A percentile compares a stretch with the other conserved stretches of the same genome.
These are phyloP conservation scores for Echinarachnius parma DNA, from an alignment of 53 echinoderm and acorn worm genomes.

Conservation along the genomic window DNA sequence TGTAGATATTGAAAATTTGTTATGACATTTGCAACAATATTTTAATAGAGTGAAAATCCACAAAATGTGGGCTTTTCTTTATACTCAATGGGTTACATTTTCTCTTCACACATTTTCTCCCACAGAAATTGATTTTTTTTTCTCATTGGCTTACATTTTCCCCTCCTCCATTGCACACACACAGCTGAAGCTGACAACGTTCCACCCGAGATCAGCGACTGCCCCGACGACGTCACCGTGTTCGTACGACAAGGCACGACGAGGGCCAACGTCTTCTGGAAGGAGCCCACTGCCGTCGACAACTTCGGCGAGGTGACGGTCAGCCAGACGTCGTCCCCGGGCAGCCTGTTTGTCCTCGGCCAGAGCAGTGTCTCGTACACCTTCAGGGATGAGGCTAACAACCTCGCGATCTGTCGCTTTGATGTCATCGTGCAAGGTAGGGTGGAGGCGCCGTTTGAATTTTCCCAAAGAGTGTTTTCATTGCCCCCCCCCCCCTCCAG, in stretches of 20 bases:
- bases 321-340: neutral
- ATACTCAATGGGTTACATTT: too few species aligned
- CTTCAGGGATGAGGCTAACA: constrained; percentile 55
- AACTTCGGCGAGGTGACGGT: constrained; percentile 34
- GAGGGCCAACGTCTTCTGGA: constrained; percentile 38
- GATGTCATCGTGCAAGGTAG: constrained; percentile 50
- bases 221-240: constrained; percentile 36
- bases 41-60: too few species aligned
- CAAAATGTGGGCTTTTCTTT: too few species aligned
- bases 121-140: too few species aligned
- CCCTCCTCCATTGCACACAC: too few species aligned
- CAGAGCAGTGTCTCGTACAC: constrained; percentile 55
- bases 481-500: too few species aligned
- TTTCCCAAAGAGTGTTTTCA: neutral
- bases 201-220: constrained; percentile 43
- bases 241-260: constrained; percentile 20
- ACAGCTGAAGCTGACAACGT: constrained; percentile 38
- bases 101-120: too few species aligned
- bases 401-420: constrained; percentile 53
- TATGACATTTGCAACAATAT: too few species aligned
- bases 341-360: constrained; percentile 36
- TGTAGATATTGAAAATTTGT: too few species aligned
- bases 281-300: constrained; percentile 47
- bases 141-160: too few species aligned
- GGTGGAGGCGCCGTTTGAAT: neutral